phyloP scores from a whole-genome alignment of 2,888 invertebrate genomes.

The Hemithea aestivaria region DNA sequence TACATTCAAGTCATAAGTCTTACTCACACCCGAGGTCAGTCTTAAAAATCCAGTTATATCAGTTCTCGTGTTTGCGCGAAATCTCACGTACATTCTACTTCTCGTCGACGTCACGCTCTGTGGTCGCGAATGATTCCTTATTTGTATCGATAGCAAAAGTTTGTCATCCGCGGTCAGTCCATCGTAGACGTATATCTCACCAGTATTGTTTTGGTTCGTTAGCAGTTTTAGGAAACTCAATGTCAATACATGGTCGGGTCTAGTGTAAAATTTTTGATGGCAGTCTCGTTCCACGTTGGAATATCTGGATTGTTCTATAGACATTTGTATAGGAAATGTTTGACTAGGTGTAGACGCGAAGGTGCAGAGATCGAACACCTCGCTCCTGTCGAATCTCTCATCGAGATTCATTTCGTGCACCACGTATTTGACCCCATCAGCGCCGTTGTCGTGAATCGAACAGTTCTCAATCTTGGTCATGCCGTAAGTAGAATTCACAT shows the following conservation, averaged over 20 bases:
- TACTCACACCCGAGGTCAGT: constrained; percentile 86
- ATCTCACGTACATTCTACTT: constrained; percentile 89
- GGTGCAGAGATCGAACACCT: constrained; percentile 91
- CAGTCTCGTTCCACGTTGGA: constrained; percentile 85
- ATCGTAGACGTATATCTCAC: constrained; percentile 87
- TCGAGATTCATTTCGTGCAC: constrained; percentile 89
- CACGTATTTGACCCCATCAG: constrained; percentile 93
- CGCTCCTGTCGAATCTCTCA: constrained; percentile 85
- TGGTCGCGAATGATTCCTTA: constrained; percentile 92
- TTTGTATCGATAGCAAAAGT: constrained; percentile 83
- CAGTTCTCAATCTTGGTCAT: constrained; percentile 88
- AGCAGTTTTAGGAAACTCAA: constrained; percentile 90
- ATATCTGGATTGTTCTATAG: constrained; percentile 88
- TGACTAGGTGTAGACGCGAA: constrained; percentile 90
- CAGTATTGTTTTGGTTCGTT: constrained; percentile 87
- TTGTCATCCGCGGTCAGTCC: constrained; percentile 85
- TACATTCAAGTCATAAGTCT: constrained; percentile 92
- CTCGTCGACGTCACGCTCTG: constrained; percentile 91
- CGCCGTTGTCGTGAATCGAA: constrained; percentile 89
- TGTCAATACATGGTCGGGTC: constrained; percentile 89
- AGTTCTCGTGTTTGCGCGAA: constrained; percentile 85
- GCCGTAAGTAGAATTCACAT: constrained; percentile 93
- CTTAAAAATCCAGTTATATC: constrained; percentile 88
- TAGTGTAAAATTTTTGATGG: constrained; percentile 88
- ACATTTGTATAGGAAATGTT: constrained; percentile 91